phyloP scores from a whole-genome alignment of 2,113 vertebrate species.

The Passer montanus region DNA sequence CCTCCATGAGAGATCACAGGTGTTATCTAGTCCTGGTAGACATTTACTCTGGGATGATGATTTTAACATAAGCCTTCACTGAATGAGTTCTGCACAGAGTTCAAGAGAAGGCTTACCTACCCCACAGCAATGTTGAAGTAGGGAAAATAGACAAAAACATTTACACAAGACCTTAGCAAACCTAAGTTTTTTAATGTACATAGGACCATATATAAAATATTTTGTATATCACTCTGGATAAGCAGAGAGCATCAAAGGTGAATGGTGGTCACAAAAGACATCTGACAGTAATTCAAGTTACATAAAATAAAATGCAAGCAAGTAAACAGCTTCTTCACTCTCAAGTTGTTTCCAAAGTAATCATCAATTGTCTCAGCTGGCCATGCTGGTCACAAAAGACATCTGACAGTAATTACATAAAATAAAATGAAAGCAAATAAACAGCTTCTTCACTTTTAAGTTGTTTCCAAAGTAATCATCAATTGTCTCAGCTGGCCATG shows the following conservation, averaged over 20 bases:
- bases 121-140: background rate
- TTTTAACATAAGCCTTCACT: background rate
- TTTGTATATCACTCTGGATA: background rate
- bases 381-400: background rate
- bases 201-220: background rate
- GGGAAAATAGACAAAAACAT: background rate
- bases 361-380: background rate
- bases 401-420: background rate
- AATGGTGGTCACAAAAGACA: background rate
- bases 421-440: background rate
- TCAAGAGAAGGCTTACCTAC: background rate
- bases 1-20: background rate
- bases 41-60: background rate
- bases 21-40: background rate
- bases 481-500: background rate
- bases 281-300: background rate
- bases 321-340: background rate
- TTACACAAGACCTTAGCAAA: background rate
- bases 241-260: background rate
- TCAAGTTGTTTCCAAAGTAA: background rate
- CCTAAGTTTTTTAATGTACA: background rate
- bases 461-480: background rate
- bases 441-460: background rate
- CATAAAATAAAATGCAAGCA: background rate
- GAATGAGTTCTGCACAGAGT: background rate